Conservation (phyloP, 1,140 invertebrate species). For the Papilio polyxenes region DNA sequence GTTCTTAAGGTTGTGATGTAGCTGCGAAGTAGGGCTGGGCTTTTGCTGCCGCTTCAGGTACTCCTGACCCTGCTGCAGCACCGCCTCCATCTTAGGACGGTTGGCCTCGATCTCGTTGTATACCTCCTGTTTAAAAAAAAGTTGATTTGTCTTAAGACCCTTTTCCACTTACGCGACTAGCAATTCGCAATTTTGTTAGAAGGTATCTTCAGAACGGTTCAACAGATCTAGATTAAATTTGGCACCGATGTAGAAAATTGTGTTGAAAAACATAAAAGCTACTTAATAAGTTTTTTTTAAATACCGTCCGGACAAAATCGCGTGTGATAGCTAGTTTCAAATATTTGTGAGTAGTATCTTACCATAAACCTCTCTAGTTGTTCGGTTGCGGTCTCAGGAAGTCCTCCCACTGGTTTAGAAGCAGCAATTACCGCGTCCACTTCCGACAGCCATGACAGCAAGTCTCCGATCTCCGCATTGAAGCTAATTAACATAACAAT, state of each 20-base stretch:
- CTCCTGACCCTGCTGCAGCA: slow-evolving; percentile 94
- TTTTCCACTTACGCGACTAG: no score
- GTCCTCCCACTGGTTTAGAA: slow-evolving; percentile 96
- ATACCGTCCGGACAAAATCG: no score
- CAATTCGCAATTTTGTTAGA: no score
- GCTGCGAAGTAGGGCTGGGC: slow-evolving; percentile 88
- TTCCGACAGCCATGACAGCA: slow-evolving; percentile 96
- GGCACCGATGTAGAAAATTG: no score
- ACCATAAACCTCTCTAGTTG: slow-evolving; percentile 98
- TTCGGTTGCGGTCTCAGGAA: slow-evolving; percentile 98
- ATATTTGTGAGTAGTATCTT: slow-evolving; percentile 36
- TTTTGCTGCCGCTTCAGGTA: slow-evolving; percentile 89
- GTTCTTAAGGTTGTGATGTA: slow-evolving; percentile 93
- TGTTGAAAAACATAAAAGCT: no score
- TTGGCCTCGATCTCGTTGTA: slow-evolving; percentile 96
- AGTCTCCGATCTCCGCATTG: slow-evolving; percentile 96
- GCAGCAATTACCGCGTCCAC: slow-evolving; percentile 95
- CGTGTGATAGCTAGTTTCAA: neutral
- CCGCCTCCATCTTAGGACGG: slow-evolving; percentile 93
- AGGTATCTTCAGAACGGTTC: no score
- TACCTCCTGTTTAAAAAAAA: slow-evolving; percentile 84
- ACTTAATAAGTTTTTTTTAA: no score
- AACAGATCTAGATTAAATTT: no score
- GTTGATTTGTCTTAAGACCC: neutral
- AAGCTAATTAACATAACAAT: slow-evolving; percentile 81